These are phyloP conservation scores for Cyprinodon diabolis DNA, from an alignment of 2,797 vertebrate genomes.

Conservation along the genomic window DNA sequence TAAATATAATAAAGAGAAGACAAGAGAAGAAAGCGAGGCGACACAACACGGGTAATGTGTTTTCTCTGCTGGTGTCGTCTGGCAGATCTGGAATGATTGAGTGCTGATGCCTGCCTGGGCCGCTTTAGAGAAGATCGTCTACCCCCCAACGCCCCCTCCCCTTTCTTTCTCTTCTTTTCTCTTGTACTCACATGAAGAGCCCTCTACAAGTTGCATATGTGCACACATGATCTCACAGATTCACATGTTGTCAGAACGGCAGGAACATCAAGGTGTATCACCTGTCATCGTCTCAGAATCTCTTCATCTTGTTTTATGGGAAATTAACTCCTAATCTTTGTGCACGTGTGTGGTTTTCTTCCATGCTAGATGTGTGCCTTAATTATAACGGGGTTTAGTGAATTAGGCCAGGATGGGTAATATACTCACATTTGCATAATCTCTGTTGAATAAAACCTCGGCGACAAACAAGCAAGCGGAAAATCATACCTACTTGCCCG, in stretches of 20 bases:
- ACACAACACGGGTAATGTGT: slow-evolving; percentile 79
- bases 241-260: slow-evolving; percentile 57
- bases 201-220: slow-evolving; percentile 33
- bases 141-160: slow-evolving; percentile 21
- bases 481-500: slow-evolving; percentile 45
- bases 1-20: slow-evolving; percentile 82
- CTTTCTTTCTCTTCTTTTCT: slow-evolving; percentile 17
- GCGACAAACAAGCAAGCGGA: slow-evolving; percentile 56
- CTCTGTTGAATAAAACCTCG: slow-evolving; percentile 68
- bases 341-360: slow-evolving; percentile 32
- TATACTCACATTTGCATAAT: slow-evolving; percentile 74
- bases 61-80: slow-evolving; percentile 83
- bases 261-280: slow-evolving; percentile 70
- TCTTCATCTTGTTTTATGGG: slow-evolving; percentile 55
- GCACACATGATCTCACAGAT: slow-evolving; percentile 26
- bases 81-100: slow-evolving; percentile 80
- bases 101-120: slow-evolving; percentile 78
- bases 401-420: slow-evolving; percentile 76
- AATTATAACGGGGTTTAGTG: slow-evolving; percentile 75
- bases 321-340: slow-evolving; percentile 47
- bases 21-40: slow-evolving; percentile 76
- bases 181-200: slow-evolving; percentile 46
- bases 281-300: slow-evolving; percentile 66
- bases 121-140: slow-evolving; percentile 74
- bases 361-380: slow-evolving; percentile 62